Evolutionary conservation across 2,797 vertebrate species (phyloP).

Genomic region (Mallotus villosus): DNA sequence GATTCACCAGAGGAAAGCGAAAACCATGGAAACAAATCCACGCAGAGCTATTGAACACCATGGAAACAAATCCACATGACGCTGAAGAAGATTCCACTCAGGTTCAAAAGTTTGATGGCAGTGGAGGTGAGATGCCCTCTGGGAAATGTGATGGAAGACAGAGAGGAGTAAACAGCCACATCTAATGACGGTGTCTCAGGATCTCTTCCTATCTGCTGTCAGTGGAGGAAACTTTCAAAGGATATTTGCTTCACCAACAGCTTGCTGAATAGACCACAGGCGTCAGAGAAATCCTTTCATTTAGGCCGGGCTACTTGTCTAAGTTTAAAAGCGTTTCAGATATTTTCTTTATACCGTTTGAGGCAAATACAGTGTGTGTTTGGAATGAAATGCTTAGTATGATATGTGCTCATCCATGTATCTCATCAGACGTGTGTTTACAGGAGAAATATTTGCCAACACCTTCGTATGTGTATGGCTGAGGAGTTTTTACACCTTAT

Average conservation of each 20-base stretch:
- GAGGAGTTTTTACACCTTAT: constrained; percentile 43
- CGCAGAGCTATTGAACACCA: constrained; percentile 52
- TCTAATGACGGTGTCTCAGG: not conserved
- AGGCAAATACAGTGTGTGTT: not conserved
- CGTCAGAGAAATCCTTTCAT: not conserved
- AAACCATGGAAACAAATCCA: constrained; percentile 68
- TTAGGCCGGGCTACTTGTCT: not conserved
- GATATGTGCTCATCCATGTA: not conserved
- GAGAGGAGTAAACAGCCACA: not conserved
- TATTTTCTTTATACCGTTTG: not conserved
- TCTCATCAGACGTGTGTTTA: not conserved
- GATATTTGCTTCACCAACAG: not conserved
- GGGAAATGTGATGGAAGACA: not conserved
- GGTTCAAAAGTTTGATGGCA: constrained; percentile 46
- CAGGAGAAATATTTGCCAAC: constrained; percentile 29
- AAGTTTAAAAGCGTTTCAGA: not conserved
- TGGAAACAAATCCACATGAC: constrained; percentile 64
- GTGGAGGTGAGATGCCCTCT: constrained; percentile 43
- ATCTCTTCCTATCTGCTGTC: not conserved
- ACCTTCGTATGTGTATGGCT: constrained; percentile 36
- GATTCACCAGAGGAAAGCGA: constrained; percentile 49
- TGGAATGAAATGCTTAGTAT: not conserved
- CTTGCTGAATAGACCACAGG: not conserved
- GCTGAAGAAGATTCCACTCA: constrained; percentile 32
- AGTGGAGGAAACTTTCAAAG: not conserved